Evolutionary conservation across 1,140 invertebrate genomes (phyloP).

Genomic region (Pachyrhynchus sulphureomaculatus): DNA sequence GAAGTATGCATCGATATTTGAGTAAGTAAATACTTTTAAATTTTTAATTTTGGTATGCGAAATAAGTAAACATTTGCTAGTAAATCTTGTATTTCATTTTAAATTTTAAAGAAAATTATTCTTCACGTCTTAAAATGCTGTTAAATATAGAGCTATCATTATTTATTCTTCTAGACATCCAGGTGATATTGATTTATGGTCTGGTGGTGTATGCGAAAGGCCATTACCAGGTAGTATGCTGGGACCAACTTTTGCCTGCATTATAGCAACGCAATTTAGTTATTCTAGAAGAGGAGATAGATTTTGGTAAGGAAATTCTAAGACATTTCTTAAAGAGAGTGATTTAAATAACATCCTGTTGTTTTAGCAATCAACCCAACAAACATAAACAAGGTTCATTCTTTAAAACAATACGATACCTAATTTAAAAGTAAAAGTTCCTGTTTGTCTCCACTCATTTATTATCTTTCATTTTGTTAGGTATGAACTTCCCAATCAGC

Average conservation of each 20-base stretch:
- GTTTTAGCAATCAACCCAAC: too few relatives aligned
- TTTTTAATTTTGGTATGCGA: background rate
- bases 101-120: too few relatives aligned
- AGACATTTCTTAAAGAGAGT: background rate
- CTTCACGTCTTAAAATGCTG: too few relatives aligned
- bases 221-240: slow-evolving; percentile 85
- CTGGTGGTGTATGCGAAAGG: slow-evolving; percentile 87
- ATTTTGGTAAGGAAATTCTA: slow-evolving; percentile 70
- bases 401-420: too few relatives aligned
- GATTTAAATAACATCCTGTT: background rate
- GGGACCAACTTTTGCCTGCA: slow-evolving; percentile 93
- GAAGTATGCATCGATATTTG: slow-evolving; percentile 73
- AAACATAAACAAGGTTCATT: too few relatives aligned
- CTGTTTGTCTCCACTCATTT: too few relatives aligned
- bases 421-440: too few relatives aligned
- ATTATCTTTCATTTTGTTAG: slow-evolving; percentile 38
- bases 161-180: slow-evolving; percentile 68
- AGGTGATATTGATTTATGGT: slow-evolving; percentile 88
- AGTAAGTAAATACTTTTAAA: slow-evolving; percentile 57
- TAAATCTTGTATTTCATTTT: too few relatives aligned
- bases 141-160: too few relatives aligned
- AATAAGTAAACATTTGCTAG: too few relatives aligned
- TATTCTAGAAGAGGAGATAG: slow-evolving; percentile 88
- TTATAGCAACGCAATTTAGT: slow-evolving; percentile 95
- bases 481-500: slow-evolving; percentile 90